Evolutionary conservation across 2,113 vertebrate species (phyloP).

Genomic region (Muntiacus muntjak): DNA sequence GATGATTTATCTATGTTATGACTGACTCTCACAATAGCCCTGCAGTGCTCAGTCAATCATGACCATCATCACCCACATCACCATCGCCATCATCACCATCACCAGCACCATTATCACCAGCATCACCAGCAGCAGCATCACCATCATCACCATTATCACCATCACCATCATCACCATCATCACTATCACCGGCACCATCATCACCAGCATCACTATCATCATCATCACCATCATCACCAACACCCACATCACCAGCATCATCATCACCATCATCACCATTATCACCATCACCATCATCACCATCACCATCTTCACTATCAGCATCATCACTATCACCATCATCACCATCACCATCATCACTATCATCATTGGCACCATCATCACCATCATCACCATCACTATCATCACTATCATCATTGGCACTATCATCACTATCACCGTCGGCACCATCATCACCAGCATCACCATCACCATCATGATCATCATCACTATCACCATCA

Average conservation of each 20-base stretch:
- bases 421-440: not conserved
- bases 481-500: rapidly evolving
- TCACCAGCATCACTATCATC: no score
- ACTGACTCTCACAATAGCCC: not conserved
- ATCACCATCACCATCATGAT: rapidly evolving
- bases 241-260: no score
- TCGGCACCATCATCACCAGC: rapidly evolving
- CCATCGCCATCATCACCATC: rapidly evolving
- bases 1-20: rapidly evolving
- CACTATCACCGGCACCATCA: no score
- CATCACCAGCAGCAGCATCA: no score
- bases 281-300: rapidly evolving
- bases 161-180: rapidly evolving
- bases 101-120: not conserved
- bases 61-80: not conserved
- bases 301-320: no score
- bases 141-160: not conserved
- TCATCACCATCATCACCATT: rapidly evolving
- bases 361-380: rapidly evolving
- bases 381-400: rapidly evolving
- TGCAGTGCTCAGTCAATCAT: rapidly evolving
- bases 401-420: rapidly evolving
- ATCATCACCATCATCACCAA: rapidly evolving
- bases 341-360: rapidly evolving
- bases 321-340: rapidly evolving